Evolutionary conservation across 1,140 invertebrate species (phyloP).

Genomic region (Linepithema humile): DNA sequence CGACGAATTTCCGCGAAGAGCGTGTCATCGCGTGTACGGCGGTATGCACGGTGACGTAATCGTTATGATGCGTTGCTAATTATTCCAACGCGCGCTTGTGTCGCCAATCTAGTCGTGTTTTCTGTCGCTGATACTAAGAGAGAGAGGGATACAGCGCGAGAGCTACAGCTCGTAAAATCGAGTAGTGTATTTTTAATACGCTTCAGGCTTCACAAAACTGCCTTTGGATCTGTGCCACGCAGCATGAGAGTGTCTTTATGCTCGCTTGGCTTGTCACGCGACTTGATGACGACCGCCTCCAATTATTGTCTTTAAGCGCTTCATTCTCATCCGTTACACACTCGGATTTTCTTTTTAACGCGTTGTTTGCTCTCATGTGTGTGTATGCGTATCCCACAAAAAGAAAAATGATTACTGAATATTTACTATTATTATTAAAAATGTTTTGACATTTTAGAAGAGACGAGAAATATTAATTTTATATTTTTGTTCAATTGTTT

Average conservation of each 20-base stretch:
- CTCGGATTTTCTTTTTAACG: not conserved
- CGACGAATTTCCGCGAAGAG: conserved; percentile 50
- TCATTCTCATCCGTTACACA: conserved; percentile 29
- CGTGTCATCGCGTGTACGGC: conserved; percentile 22
- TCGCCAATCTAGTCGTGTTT: conserved; percentile 8
- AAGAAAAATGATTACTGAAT: too few species aligned
- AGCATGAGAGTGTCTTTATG: conserved; percentile 16
- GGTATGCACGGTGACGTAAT: conserved; percentile 57
- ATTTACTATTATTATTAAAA: not conserved
- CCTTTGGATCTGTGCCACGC: conserved; percentile 53
- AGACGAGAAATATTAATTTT: too few species aligned
- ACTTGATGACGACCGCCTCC: conserved; percentile 24
- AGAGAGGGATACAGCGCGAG: not conserved
- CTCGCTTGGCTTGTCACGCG: conserved; percentile 18
- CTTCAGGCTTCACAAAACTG: not conserved
- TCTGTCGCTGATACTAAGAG: not conserved
- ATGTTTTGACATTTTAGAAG: not conserved
- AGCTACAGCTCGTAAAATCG: conserved; percentile 44
- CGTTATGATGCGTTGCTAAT: conserved; percentile 43
- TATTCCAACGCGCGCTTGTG: conserved; percentile 41
- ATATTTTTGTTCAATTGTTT: too few species aligned
- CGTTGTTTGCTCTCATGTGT: not conserved
- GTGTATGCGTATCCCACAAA: not conserved
- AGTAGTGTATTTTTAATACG: conserved; percentile 19
- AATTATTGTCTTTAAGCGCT: conserved; percentile 37